A percentile compares a stretch with the other conserved stretches of the same genome.
These are phyloP conservation scores for Callyntrura guangdongensis DNA, from an alignment of 2,888 invertebrate genomes.

Conservation along the genomic window DNA sequence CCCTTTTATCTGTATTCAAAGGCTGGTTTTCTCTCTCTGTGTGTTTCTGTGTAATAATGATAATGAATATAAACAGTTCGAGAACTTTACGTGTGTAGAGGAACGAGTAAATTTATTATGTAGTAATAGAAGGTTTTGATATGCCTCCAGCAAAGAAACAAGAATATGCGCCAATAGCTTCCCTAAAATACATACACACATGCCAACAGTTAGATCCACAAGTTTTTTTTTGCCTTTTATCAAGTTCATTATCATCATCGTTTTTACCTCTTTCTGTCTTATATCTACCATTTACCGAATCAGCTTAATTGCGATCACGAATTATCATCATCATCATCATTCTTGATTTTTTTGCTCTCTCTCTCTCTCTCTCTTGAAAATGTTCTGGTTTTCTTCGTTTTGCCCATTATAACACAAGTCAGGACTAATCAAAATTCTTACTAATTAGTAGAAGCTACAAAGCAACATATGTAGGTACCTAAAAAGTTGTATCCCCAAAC, in stretches of 20 bases:
- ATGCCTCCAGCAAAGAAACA: background rate
- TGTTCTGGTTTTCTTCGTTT: background rate
- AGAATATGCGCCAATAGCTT: background rate
- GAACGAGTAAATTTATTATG: constrained; percentile 5
- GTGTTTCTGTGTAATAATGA: too few relatives aligned
- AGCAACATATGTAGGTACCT: background rate
- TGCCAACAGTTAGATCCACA: too few relatives aligned
- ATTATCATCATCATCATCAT: constrained; percentile 42
- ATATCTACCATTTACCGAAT: constrained; percentile 39
- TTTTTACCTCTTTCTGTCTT: background rate
- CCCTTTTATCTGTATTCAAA: constrained; percentile 29
- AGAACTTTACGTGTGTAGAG: background rate
- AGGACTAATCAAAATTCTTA: constrained; percentile 69
- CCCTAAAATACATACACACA: too few relatives aligned
- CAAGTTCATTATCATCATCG: constrained; percentile 49
- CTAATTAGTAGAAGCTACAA: constrained; percentile 65
- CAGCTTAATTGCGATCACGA: constrained; percentile 73
- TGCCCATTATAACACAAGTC: constrained; percentile 34
- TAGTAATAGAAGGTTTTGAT: background rate
- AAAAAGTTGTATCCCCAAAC: background rate
- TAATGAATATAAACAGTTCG: background rate
- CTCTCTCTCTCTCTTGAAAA: background rate
- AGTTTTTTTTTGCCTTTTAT: background rate
- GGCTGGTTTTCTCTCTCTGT: background rate
- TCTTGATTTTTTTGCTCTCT: constrained; percentile 8